Evolutionary conservation across 2,888 invertebrate species (phyloP).

Genomic region (Zonitis immaculata): DNA sequence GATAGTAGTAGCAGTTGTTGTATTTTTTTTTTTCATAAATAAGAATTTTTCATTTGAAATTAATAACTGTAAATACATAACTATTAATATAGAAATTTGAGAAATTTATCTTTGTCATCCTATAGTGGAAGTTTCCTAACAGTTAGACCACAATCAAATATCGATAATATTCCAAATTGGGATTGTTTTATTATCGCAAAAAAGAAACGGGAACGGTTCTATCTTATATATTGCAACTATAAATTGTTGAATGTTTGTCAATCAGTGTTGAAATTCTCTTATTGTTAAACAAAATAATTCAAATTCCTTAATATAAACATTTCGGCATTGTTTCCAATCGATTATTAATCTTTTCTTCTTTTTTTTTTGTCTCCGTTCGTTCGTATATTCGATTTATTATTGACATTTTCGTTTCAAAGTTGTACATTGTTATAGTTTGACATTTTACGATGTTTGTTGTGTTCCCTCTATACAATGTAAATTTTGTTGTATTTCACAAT

Average conservation of each 20-base stretch:
- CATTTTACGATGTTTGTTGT: neutral
- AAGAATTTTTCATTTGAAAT: neutral
- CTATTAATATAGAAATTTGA: neutral
- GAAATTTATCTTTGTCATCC: neutral
- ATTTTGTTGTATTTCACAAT: conserved; percentile 1
- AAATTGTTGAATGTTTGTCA: too few species aligned
- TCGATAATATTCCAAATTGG: too few species aligned
- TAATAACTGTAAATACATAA: neutral
- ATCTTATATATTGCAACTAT: too few species aligned
- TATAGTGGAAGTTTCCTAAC: too few species aligned
- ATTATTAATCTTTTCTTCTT: neutral
- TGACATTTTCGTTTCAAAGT: neutral
- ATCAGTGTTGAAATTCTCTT: neutral
- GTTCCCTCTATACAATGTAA: neutral
- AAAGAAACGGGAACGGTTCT: too few species aligned
- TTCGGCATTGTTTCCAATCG: neutral
- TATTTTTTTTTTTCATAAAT: neutral
- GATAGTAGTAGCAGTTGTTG: too few species aligned
- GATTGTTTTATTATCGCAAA: too few species aligned
- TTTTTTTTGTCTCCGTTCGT: too few species aligned
- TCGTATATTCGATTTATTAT: neutral
- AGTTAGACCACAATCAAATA: too few species aligned
- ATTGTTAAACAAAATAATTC: neutral
- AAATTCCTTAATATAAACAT: neutral
- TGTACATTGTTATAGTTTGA: neutral